These are phyloP conservation scores for Pegoplata infirma DNA, from an alignment of 2,888 invertebrate species.

Conservation along the genomic window DNA sequence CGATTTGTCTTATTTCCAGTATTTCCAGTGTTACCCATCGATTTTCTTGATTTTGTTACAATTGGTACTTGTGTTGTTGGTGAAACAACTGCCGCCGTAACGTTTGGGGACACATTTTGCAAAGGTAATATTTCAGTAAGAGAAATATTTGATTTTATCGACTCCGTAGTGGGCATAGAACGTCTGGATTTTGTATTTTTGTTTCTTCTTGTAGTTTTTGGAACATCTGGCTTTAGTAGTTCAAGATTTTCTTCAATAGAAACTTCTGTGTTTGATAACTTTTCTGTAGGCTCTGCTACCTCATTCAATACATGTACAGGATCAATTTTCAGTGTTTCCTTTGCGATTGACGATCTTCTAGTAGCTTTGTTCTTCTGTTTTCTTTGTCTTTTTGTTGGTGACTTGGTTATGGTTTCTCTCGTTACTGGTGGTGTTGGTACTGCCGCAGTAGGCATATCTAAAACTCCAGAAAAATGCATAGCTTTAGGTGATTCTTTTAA, in stretches of 20 bases:
- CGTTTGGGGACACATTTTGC: no score
- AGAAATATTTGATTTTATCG: no score
- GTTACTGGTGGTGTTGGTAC: not conserved
- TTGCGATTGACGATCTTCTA: not conserved
- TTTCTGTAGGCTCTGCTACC: not conserved
- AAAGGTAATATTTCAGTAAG: no score
- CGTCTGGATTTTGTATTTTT: no score
- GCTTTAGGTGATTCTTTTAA: constrained; percentile 6
- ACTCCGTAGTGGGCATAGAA: no score
- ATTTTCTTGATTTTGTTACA: not conserved
- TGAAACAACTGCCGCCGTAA: no score
- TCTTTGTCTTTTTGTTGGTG: constrained; percentile 26
- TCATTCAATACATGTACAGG: not conserved
- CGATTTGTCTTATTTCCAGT: not conserved
- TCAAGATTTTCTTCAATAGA: not conserved
- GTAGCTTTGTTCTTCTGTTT: no score
- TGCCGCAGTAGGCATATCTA: not conserved
- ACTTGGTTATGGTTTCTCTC: constrained; percentile 5
- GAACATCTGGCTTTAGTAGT: no score
- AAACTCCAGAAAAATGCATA: not conserved
- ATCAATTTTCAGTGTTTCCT: not conserved
- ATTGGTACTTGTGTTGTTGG: no score
- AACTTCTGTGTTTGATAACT: not conserved
- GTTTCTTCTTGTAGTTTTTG: no score
- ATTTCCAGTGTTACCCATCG: no score